These are phyloP conservation scores for Belgica antarctica DNA, from an alignment of 2,888 invertebrate genomes.

Conservation along the genomic window DNA sequence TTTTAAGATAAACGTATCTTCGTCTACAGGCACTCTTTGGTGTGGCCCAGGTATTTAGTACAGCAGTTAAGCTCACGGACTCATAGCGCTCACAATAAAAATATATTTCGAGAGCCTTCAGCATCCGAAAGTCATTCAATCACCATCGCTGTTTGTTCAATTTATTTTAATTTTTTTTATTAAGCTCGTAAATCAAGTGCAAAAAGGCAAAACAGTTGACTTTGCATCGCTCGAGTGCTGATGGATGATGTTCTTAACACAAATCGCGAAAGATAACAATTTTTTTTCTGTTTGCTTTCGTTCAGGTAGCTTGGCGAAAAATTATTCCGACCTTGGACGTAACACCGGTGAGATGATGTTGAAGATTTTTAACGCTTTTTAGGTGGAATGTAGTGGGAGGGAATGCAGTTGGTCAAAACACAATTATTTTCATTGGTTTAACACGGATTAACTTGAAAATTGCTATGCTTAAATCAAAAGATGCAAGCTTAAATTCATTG, in stretches of 20 bases:
- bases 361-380: no score
- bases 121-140: neutral
- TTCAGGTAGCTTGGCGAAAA: slow-evolving; percentile 60
- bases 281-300: neutral
- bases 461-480: no score
- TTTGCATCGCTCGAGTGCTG: neutral
- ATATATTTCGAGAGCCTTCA: neutral
- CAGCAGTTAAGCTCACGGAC: slow-evolving; percentile 7
- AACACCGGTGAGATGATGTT: slow-evolving; percentile 54
- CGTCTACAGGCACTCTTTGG: slow-evolving; percentile 67
- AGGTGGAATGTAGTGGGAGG: no score
- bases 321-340: slow-evolving; percentile 64
- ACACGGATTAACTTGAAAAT: no score
- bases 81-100: neutral
- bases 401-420: no score
- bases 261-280: neutral
- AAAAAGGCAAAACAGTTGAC: no score
- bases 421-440: no score
- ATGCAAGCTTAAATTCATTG: neutral
- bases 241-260: slow-evolving; percentile 7
- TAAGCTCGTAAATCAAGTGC: neutral
- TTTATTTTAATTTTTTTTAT: neutral
- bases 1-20: no score
- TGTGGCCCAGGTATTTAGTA: slow-evolving; percentile 64
- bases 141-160: neutral